A percentile compares a stretch with the other conserved stretches of the same genome.
These are phyloP conservation scores for Drosophila saltans DNA, from an alignment of 1,140 invertebrate species.

Conservation along the genomic window DNA sequence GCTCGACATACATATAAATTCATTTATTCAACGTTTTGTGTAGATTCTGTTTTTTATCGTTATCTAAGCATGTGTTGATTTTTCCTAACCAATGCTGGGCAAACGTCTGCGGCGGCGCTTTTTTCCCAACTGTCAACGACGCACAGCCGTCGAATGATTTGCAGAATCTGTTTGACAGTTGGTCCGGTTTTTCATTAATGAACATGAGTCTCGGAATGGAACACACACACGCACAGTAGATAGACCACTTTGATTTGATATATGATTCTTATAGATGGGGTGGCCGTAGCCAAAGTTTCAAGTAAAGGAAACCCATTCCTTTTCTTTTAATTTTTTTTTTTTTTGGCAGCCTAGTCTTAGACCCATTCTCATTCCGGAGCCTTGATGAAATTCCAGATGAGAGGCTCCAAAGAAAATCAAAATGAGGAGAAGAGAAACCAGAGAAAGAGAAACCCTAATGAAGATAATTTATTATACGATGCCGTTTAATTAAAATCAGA, in stretches of 20 bases:
- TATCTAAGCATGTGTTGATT: slow-evolving; percentile 78
- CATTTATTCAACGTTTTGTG: slow-evolving; percentile 26
- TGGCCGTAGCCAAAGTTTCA: slow-evolving; percentile 6
- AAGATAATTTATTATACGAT: slow-evolving; percentile 82
- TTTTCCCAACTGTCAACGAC: slow-evolving; percentile 76
- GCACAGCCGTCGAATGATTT: slow-evolving; percentile 72
- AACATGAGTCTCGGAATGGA: slow-evolving; percentile 61
- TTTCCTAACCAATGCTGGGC: slow-evolving; percentile 52
- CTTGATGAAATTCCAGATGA: background rate
- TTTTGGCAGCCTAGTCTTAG: slow-evolving; percentile 17
- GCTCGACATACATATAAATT: slow-evolving; percentile 13
- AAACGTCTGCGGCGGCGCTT: slow-evolving; percentile 51
- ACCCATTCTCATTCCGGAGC: background rate
- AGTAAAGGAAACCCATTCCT: background rate
- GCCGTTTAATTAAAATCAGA: slow-evolving; percentile 82
- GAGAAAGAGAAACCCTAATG: slow-evolving; percentile 56
- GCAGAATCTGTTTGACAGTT: slow-evolving; percentile 78
- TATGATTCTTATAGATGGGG: slow-evolving; percentile 44
- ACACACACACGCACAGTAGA: slow-evolving; percentile 60
- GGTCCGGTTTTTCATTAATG: slow-evolving; percentile 81
- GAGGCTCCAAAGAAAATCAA: slow-evolving; percentile 6
- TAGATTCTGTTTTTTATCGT: slow-evolving; percentile 23
- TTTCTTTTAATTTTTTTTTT: background rate
- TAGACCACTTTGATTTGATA: slow-evolving; percentile 56
- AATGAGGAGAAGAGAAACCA: slow-evolving; percentile 9